A percentile compares a stretch with the other conserved stretches of the same genome.
Conservation (phyloP, 2,888 invertebrate species). For the Timema podura region DNA sequence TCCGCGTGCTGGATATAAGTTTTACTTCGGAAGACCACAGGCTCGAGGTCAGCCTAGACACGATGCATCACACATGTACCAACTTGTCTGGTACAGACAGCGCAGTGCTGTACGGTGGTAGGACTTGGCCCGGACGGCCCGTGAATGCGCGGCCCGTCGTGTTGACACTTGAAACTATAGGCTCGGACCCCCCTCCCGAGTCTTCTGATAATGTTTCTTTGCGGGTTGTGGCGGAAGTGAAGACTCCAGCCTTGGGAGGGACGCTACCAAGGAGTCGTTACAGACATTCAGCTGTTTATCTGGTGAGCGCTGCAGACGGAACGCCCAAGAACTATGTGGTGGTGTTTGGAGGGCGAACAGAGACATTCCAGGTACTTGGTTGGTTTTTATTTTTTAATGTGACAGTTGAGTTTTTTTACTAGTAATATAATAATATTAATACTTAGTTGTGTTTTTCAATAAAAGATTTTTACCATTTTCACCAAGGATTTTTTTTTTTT, state of each 20-base stretch:
- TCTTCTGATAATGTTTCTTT: too few species aligned
- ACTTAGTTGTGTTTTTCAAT: too few species aligned
- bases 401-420: too few species aligned
- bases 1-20: not conserved
- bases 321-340: slow-evolving; percentile 32
- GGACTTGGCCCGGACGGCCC: slow-evolving; percentile 41
- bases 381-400: too few species aligned
- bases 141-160: slow-evolving; percentile 21
- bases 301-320: slow-evolving; percentile 35
- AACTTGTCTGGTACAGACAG: slow-evolving; percentile 1
- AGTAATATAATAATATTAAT: too few species aligned
- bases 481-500: too few species aligned
- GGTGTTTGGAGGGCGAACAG: slow-evolving; percentile 43
- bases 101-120: slow-evolving; percentile 41
- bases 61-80: slow-evolving; percentile 33
- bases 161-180: not conserved
- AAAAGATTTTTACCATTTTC: too few species aligned
- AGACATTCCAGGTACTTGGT: too few species aligned
- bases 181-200: not conserved
- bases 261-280: too few species aligned
- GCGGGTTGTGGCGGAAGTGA: too few species aligned
- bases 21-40: not conserved
- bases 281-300: too few species aligned
- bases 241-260: too few species aligned
- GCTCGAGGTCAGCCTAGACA: not conserved